Evolutionary conservation across 2,888 invertebrate genomes (phyloP), one percentile per base, ranked within the genome.

Genomic region (Pegoplata infirma): DNA sequence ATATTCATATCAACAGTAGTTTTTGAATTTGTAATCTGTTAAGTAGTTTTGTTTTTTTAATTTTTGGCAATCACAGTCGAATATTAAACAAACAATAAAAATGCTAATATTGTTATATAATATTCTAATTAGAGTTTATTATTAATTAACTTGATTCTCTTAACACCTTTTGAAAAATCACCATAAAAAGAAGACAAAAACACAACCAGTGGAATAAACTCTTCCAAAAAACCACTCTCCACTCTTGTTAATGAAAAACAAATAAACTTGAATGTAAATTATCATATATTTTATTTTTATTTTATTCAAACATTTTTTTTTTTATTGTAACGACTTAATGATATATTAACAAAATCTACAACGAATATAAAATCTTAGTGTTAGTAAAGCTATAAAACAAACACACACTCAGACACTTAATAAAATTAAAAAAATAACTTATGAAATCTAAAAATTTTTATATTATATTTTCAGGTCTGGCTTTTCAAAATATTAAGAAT

Each of bases 131-230:
- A 40, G 36, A n/a, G 32, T 19, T 10, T 46, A 53, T 59, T 63
- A 68, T 68, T 58, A 51, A 56, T 5, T 53, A 28, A 17, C n/a
- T 25, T 12, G 6, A 16, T 32, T 51, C 23, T 21, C 6, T 47
- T 53, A 59, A 53, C 67, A 67, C 46, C 36, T 55, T 53, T 55
- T 14, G n/a, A 25, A 40, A 40, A 40, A 12, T 53, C 16, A 25
- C 1, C 44, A 10, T 3, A n/a, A 58, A 28, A 47, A 47, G n/a
- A 10, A n/a, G 3, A 40, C 8, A 25, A 14, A 25, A 10, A 21
- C 36, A 32, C 21, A 49, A 36, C 23, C 23, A 12, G 23, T 19
- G 12, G 17, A 17, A 32, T 28, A 6, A 28, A 36, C 10, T 2
- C 12, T 36, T 2, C 2, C 1, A 32, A 32, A 32, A n/a, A n/a